phyloP scores from a whole-genome alignment of 2,888 invertebrate genomes.

The Reticulitermes lucifugus region DNA sequence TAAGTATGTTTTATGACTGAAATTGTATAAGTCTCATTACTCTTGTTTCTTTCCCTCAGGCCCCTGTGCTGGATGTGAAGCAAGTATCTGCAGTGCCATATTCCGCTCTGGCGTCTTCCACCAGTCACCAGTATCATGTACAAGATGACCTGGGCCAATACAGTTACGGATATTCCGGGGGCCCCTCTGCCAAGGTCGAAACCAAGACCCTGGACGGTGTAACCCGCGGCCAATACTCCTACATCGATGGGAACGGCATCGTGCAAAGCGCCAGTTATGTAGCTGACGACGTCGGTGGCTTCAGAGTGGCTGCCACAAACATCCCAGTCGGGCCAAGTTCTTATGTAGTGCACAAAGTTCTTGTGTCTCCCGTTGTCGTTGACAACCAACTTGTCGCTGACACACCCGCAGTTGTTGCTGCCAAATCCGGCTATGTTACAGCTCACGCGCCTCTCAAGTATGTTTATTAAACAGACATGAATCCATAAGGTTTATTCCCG shows the following conservation, averaged over 20 bases:
- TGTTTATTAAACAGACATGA: background rate
- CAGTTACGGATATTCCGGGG: slow-evolving; percentile 68
- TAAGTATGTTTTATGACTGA: too few relatives aligned
- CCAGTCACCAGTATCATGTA: slow-evolving; percentile 65
- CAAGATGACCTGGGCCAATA: slow-evolving; percentile 71
- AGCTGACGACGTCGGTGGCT: slow-evolving; percentile 63
- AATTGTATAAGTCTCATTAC: too few relatives aligned
- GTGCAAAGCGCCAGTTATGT: slow-evolving; percentile 64
- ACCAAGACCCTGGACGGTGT: slow-evolving; percentile 61
- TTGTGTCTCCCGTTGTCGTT: background rate
- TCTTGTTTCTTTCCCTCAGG: too few relatives aligned
- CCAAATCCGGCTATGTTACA: background rate
- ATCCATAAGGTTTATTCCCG: background rate
- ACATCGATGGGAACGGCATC: slow-evolving; percentile 63
- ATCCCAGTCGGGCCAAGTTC: slow-evolving; percentile 59
- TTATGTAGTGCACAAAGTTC: background rate
- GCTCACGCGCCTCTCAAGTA: background rate
- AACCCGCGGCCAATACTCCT: slow-evolving; percentile 64
- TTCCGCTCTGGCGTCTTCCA: slow-evolving; percentile 44
- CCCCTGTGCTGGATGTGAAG: too few relatives aligned
- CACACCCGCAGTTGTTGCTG: background rate
- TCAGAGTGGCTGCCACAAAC: slow-evolving; percentile 64
- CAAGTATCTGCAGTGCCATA: slow-evolving; percentile 58
- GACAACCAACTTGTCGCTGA: background rate
- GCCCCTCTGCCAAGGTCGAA: slow-evolving; percentile 60